A percentile compares a stretch with the other conserved stretches of the same genome.
Evolutionary conservation across 2,113 vertebrate species (phyloP).

Genomic region (Myrmophylax atrothorax): DNA sequence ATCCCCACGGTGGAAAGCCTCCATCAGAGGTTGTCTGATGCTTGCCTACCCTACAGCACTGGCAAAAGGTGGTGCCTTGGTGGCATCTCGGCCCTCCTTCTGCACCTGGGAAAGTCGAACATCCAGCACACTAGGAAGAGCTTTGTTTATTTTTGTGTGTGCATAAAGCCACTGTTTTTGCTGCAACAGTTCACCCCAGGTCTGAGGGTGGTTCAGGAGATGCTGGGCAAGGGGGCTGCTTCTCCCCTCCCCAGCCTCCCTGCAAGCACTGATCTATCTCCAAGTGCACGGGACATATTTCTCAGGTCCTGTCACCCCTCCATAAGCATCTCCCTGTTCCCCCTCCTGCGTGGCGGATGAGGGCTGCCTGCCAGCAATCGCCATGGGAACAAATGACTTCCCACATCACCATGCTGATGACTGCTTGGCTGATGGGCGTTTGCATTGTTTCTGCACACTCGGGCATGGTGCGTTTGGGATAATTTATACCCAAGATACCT

Average conservation of each 20-base stretch:
- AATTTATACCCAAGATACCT: background rate
- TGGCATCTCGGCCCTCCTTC: background rate
- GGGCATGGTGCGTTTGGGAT: rapidly evolving
- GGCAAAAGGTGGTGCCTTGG: background rate
- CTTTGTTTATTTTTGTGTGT: background rate
- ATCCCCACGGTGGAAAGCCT: background rate
- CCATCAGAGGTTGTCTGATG: background rate
- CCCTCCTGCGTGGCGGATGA: rapidly evolving
- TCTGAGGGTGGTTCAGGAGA: background rate
- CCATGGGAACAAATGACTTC: background rate
- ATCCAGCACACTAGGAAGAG: background rate
- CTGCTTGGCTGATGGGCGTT: background rate
- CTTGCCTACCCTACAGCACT: rapidly evolving
- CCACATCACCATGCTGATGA: background rate
- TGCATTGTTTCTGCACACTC: background rate
- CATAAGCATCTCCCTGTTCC: rapidly evolving
- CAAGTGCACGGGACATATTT: background rate
- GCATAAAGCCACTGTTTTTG: background rate
- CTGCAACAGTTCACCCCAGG: background rate
- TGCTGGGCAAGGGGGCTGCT: background rate
- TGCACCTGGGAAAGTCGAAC: background rate
- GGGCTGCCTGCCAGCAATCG: background rate
- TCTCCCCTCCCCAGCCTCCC: background rate
- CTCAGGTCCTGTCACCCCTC: background rate
- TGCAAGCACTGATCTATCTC: background rate